Conservation (phyloP, 2,888 invertebrate genomes). For the Dioctria linearis region DNA sequence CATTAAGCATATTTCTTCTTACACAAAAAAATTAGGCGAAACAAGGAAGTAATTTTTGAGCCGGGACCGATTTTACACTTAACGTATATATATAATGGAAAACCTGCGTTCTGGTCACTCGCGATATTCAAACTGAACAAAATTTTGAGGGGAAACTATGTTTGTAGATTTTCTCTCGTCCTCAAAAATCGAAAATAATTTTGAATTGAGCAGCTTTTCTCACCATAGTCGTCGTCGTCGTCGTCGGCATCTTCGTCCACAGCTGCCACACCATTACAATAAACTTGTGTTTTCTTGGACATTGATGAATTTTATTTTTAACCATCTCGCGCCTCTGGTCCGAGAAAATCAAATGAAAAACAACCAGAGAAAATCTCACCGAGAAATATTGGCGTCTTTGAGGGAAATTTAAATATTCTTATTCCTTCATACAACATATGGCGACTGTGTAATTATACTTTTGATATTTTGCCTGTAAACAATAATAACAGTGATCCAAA, state of each 20-base stretch:
- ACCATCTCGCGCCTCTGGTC: constrained; percentile 36
- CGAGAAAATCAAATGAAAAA: neutral
- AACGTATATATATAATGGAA: neutral
- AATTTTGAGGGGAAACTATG: constrained; percentile 16
- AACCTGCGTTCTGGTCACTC: constrained; percentile 51
- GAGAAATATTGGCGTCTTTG: neutral
- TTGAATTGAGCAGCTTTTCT: constrained; percentile 31
- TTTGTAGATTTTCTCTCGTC: constrained; percentile 15
- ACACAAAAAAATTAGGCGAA: neutral
- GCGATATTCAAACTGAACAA: constrained; percentile 54
- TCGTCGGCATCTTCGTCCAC: neutral
- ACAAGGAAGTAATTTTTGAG: constrained; percentile 5
- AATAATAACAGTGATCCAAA: neutral
- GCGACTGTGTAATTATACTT: constrained; percentile 13
- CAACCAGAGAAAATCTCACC: neutral
- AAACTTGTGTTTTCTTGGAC: constrained; percentile 3
- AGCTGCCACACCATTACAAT: neutral
- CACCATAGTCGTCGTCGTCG: neutral
- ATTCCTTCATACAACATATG: neutral
- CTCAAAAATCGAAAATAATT: constrained; percentile 24
- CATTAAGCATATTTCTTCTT: neutral
- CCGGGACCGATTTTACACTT: constrained; percentile 30
- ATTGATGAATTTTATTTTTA: constrained; percentile 55
- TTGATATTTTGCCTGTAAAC: constrained; percentile 19
- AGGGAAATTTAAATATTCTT: neutral